A percentile compares a stretch with the other conserved stretches of the same genome.
Conservation (phyloP, 2,797 vertebrate genomes). For the Loriculus beryllinus region DNA sequence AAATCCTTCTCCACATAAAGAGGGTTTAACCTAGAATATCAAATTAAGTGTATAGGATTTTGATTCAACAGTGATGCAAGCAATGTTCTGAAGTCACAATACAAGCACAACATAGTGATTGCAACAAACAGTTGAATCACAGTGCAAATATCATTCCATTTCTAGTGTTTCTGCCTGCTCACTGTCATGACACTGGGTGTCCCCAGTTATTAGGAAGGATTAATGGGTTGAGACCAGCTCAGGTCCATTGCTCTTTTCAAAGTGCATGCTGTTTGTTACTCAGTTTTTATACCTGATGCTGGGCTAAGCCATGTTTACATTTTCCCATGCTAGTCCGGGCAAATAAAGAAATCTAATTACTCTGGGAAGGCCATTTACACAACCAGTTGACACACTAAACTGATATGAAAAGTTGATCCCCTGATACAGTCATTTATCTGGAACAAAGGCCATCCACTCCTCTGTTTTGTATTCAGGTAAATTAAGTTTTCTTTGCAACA, state of each 20-base stretch:
- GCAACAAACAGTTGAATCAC: not conserved
- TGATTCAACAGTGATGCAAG: not conserved
- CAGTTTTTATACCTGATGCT: not conserved
- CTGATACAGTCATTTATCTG: not conserved
- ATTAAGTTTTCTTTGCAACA: not conserved
- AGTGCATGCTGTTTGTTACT: not conserved
- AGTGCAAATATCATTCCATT: not conserved
- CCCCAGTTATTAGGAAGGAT: not conserved
- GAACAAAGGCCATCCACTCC: not conserved
- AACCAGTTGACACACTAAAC: not conserved
- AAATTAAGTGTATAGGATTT: not conserved
- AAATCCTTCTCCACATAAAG: accelerated
- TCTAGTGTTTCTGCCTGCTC: accelerated
- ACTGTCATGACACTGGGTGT: not conserved
- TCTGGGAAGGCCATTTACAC: not conserved
- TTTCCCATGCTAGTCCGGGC: not conserved
- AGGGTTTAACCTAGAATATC: not conserved
- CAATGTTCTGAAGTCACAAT: not conserved
- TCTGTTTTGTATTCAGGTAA: not conserved
- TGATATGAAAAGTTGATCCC: not conserved
- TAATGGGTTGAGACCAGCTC: not conserved
- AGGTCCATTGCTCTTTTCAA: not conserved
- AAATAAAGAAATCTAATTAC: not conserved
- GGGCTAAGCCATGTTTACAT: not conserved
- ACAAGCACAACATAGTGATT: not conserved